Base-by-base conservation (phyloP, 2,888 invertebrate species). In the Galerucella nymphaeae region DNA sequence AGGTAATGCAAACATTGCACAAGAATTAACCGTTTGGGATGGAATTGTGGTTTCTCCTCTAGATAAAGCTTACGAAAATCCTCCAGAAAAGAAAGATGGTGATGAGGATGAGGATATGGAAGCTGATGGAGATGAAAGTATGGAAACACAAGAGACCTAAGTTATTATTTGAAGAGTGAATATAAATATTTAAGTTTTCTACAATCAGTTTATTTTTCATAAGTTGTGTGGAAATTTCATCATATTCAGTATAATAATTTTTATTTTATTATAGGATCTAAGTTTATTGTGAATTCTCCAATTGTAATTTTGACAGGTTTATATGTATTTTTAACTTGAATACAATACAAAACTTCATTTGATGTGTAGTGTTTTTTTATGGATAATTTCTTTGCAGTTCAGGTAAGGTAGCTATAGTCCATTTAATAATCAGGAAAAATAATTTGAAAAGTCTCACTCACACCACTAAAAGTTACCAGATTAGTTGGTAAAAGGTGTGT, bases 21-120 rank as follows among this genome's bases (percentile, higher is more conserved):
- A 93, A 0, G 97, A 98, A 87, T 96, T 98, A 92, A 96, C 96
- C 0, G 96, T 98, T 18, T 98, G 97, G 97, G 94, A 97, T 83
- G 97, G 97, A 0, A 96, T 98, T 2, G 96, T 98, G 0, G 97
- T 99, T 0, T 96, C 96, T 0, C 97, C 98, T 0, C 88, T 97
- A n/a, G 96, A 97, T 75, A 93, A 95, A 75, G 98, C 97, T 0
- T 98, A 97, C 86, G 96, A 95, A 79, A 93, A 93, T 82, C 91
- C 92, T 0, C 90, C 90, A 38, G 94, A 94, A 80, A 91, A 93
- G 67, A 93, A 93, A 42, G 94, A 94, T 58, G 92, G 91, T 13
- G 91, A 91, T 77, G 91, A 90, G 42, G 91, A 91, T 78, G 90
- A 90, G 80, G 92, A 92, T 80, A 91, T 91, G 88, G 91, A 91